Conservation (phyloP, 2,888 invertebrate genomes). For the Teleiodes luculella region DNA sequence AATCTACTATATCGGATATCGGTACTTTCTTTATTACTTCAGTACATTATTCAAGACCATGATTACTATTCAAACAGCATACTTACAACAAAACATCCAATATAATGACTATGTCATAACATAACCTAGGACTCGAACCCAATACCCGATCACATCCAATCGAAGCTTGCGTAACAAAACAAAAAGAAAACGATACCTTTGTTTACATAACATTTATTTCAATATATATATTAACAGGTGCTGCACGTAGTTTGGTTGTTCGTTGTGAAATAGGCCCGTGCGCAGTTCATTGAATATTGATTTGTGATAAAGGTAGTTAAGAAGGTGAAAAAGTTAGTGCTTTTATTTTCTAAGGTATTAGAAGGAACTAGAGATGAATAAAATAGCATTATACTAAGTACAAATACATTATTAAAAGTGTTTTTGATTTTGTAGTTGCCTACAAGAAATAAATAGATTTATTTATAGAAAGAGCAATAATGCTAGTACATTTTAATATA, state of each 20-base stretch:
- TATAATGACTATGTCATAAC: not conserved
- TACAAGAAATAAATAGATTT: no score
- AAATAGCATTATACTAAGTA: no score
- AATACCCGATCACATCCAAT: slow-evolving; percentile 27
- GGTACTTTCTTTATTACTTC: no score
- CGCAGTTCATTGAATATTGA: slow-evolving; percentile 19
- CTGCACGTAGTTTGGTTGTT: slow-evolving; percentile 42
- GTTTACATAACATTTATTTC: slow-evolving; percentile 59
- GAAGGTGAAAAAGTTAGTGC: not conserved
- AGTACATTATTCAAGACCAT: no score
- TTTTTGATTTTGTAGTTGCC: no score
- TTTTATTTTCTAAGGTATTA: no score
- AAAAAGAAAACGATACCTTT: slow-evolving; percentile 50
- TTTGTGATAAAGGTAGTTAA: not conserved
- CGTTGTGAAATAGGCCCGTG: slow-evolving; percentile 27
- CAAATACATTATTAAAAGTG: no score
- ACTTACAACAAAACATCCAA: not conserved
- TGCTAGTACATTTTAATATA: no score
- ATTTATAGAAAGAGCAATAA: no score
- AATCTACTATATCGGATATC: no score
- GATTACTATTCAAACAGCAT: not conserved
- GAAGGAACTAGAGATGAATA: no score
- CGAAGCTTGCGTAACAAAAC: not conserved
- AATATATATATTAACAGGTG: slow-evolving; percentile 52
- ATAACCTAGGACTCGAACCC: slow-evolving; percentile 1